Base-by-base conservation (phyloP, 2,888 invertebrate genomes). In the Drosophila lutescens region DNA sequence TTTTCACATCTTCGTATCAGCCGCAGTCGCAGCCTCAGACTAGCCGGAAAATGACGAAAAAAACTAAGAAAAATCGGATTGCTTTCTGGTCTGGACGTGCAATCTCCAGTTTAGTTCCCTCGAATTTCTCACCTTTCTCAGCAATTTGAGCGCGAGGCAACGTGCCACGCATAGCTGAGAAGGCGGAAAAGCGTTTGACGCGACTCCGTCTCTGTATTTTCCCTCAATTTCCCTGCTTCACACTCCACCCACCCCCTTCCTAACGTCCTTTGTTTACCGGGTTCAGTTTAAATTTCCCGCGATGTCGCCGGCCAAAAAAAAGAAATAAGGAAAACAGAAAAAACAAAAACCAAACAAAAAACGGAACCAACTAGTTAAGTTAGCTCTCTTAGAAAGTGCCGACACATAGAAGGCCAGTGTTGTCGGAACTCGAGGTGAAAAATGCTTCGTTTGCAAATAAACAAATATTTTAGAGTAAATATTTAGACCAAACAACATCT, bases 101-200 rank as follows among this genome's bases (percentile, higher is more conserved):
- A 58, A 69, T 68, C 68, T 54, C 49, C 26, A 47, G 69, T 67
- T 57, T 38, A 47, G 43, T 53, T 32, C 32, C 46, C 68, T 58
- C 69, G 51, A 51, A 57, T 46, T 60, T 67, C 67, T 68, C 67
- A 67, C 67, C 68, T 66, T 74, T 67, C 69, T 62, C 44, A 53
- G 62, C 55, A 62, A 58, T 57, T 84, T 81, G 71, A 81, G 81
- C 70, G 63, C 59, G 55, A 54, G 68, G 66, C 59, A 59, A 80
- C 85, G 85, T 80, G 85, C 77, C 74, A 50, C 58, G 85, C 80
- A 80, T 80, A 67, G 76, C 79, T 76, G 78, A 73, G 60, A 78
- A 78, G 71, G 71, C 76, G 82, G 76, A 81, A 84, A 84, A 80
- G 67, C 69, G 73, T 71, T 76, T 80, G 85, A 72, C 75, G 72